Evolutionary conservation across 2,113 vertebrate genomes (phyloP).

Genomic region (Microcebus murinus): DNA sequence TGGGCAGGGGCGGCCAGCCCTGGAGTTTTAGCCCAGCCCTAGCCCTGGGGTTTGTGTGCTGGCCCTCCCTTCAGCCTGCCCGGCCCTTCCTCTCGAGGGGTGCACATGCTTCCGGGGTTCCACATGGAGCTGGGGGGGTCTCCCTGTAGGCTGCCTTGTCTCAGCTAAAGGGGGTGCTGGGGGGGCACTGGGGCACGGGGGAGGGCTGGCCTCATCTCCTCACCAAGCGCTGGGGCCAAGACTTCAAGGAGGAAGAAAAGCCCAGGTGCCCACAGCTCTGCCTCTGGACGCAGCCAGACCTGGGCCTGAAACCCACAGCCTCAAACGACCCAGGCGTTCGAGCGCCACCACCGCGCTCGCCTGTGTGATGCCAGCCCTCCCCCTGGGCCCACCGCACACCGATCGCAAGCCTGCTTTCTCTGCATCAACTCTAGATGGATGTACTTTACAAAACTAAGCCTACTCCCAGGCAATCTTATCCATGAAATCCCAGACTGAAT

Average conservation of each 20-base stretch:
- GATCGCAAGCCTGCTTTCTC: too few species aligned
- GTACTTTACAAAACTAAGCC: background rate
- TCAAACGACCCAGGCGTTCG: fast-evolving
- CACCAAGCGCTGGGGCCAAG: fast-evolving
- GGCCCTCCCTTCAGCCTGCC: fast-evolving
- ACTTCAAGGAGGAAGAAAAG: background rate
- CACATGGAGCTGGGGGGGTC: background rate
- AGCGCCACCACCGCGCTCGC: background rate
- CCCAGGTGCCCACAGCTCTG: fast-evolving
- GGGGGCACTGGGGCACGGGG: background rate
- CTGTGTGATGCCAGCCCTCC: background rate
- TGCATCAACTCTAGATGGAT: background rate
- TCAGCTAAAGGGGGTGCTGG: fast-evolving
- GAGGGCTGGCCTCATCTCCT: background rate
- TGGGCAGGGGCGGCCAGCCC: background rate
- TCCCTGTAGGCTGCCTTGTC: background rate
- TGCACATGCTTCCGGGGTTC: background rate
- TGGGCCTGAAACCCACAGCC: background rate
- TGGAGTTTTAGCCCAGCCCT: background rate
- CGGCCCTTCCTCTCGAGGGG: too few species aligned
- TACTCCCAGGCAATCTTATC: background rate
- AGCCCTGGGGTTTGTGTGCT: fast-evolving
- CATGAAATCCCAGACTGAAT: background rate
- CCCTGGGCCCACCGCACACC: background rate
- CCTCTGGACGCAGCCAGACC: background rate